Evolutionary conservation across 2,113 vertebrate genomes (phyloP).

Genomic region (Oostethus manadensis): DNA sequence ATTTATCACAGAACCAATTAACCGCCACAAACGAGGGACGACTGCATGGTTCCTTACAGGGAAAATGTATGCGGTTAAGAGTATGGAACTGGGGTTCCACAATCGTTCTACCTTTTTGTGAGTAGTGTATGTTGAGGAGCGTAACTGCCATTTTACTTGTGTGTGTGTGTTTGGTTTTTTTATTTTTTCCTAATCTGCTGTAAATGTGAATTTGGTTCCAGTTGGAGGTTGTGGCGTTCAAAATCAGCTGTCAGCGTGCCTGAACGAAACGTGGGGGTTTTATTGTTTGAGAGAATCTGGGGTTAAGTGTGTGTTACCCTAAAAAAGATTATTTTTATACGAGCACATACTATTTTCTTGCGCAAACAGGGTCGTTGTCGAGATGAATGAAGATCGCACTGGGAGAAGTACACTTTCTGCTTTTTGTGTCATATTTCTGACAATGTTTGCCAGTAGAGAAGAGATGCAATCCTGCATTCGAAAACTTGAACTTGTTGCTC

Average conservation of each 20-base stretch:
- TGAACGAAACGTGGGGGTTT: constrained; percentile 10
- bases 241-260: constrained; percentile 22
- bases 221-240: constrained; percentile 3
- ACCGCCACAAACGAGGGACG: no score
- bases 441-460: constrained; percentile 5
- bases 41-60: no score
- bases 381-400: constrained; percentile 19
- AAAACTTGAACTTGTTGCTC: constrained; percentile 22
- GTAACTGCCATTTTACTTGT: constrained; percentile 44
- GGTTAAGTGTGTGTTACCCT: background rate
- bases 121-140: constrained; percentile 4
- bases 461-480: constrained; percentile 6
- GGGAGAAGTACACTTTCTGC: background rate
- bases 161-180: constrained; percentile 18
- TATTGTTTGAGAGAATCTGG: constrained; percentile 35
- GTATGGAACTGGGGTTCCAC: no score
- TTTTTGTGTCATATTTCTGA: constrained; percentile 10
- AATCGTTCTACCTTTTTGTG: no score
- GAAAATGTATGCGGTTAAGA: no score
- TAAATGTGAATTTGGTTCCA: constrained; percentile 31
- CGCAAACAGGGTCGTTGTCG: background rate
- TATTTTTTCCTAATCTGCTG: constrained; percentile 13
- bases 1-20: no score
- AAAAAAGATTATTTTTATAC: background rate
- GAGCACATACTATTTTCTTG: background rate